Evolutionary conservation across 1,140 invertebrate species (phyloP).

Genomic region (Pseudobourletiella spinata): DNA sequence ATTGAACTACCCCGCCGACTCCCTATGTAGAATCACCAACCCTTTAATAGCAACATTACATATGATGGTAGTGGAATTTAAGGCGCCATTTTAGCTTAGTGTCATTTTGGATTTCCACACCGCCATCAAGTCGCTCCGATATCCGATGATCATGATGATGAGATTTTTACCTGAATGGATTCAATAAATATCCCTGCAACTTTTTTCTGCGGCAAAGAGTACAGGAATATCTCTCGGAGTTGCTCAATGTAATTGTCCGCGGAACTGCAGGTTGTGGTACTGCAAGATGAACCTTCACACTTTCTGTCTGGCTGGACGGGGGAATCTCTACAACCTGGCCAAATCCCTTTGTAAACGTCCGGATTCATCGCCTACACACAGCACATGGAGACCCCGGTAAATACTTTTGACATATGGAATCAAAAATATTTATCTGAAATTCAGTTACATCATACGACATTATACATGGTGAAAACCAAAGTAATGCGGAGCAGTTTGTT

Average conservation of each 20-base stretch:
- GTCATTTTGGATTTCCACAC: too few relatives aligned
- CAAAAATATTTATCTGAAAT: too few relatives aligned
- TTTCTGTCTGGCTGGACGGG: constrained; percentile 59
- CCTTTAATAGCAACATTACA: too few relatives aligned
- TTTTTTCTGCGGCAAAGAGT: constrained; percentile 60
- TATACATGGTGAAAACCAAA: constrained; percentile 75
- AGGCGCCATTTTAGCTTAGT: too few relatives aligned
- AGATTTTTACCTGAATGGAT: constrained; percentile 66
- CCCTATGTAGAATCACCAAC: constrained; percentile 48
- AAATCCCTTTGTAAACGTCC: constrained; percentile 70
- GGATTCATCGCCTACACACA: constrained; percentile 66
- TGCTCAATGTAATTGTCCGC: constrained; percentile 70
- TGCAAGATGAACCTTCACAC: constrained; percentile 62
- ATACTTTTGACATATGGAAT: too few relatives aligned
- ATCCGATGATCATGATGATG: too few relatives aligned
- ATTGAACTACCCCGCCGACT: constrained; percentile 83
- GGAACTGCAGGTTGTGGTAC: constrained; percentile 53
- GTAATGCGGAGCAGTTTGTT: constrained; percentile 61
- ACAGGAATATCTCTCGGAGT: constrained; percentile 65
- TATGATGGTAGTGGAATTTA: background rate
- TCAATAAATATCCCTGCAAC: constrained; percentile 87
- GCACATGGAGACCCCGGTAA: background rate
- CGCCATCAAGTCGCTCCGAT: too few relatives aligned
- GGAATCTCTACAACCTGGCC: constrained; percentile 90
- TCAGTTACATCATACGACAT: background rate